phyloP scores from a whole-genome alignment of 1,140 invertebrate genomes.

The Glossosoma conforme region DNA sequence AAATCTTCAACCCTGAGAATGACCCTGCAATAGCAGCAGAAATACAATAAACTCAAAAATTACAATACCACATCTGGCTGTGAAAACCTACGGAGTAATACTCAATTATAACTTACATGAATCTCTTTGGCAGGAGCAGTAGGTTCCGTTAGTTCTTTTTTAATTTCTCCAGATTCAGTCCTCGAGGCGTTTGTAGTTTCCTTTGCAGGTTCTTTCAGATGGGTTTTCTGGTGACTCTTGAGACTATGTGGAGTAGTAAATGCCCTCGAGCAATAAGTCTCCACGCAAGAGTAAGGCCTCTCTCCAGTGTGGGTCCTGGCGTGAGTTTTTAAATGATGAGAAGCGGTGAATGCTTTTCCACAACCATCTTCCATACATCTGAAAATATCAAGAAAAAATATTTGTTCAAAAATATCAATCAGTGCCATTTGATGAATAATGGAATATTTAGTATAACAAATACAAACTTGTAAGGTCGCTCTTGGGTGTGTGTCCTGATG shows the following conservation, averaged over 20 bases:
- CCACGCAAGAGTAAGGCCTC: slow-evolving; percentile 71
- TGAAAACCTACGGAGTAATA: no score
- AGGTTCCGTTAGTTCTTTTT: no score
- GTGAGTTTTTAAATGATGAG: slow-evolving; percentile 90
- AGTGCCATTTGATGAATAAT: background rate
- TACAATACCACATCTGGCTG: no score
- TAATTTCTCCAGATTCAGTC: no score
- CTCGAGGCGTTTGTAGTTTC: no score
- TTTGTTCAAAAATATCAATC: background rate
- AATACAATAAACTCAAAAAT: no score
- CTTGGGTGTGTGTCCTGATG: slow-evolving; percentile 84
- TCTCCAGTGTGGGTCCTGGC: slow-evolving; percentile 67
- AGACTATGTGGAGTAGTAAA: slow-evolving; percentile 79
- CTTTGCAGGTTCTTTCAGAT: no score
- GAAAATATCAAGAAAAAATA: slow-evolving; percentile 16
- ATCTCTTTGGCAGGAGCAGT: no score
- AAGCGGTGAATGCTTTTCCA: slow-evolving; percentile 87
- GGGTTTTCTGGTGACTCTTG: slow-evolving; percentile 70
- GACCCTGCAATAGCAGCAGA: no score
- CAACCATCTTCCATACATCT: slow-evolving; percentile 80
- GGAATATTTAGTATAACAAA: slow-evolving; percentile 11
- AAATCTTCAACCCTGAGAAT: no score
- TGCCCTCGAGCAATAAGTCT: slow-evolving; percentile 65
- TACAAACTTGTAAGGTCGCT: slow-evolving; percentile 84
- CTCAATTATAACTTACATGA: no score